These are phyloP conservation scores for Pterostichus niger DNA, from an alignment of 2,888 invertebrate species.

Conservation along the genomic window DNA sequence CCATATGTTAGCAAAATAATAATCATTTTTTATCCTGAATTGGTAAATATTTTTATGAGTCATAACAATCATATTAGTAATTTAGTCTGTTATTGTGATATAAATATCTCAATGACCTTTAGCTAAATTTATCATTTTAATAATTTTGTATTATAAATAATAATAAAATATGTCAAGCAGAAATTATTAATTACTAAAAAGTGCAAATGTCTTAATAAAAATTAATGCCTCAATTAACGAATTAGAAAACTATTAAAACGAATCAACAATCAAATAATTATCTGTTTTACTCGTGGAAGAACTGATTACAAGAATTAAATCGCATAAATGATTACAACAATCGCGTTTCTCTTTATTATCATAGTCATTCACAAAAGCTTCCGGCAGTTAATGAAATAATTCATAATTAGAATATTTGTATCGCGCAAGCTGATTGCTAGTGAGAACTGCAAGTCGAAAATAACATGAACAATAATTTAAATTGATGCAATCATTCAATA, in stretches of 20 bases:
- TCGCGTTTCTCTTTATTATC: conserved; percentile 30
- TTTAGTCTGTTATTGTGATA: neutral
- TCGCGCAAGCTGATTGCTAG: conserved; percentile 43
- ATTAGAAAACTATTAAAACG: neutral
- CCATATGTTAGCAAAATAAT: conserved; percentile 19
- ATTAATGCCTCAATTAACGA: conserved; percentile 15
- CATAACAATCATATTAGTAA: neutral
- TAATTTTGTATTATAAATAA: neutral
- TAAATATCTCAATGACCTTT: neutral
- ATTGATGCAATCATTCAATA: conserved; percentile 62
- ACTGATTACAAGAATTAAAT: too few relatives aligned
- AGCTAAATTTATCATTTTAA: neutral
- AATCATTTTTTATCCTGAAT: neutral
- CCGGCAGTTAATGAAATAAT: conserved; percentile 26
- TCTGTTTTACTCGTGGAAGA: too few relatives aligned
- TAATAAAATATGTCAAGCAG: conserved; percentile 42
- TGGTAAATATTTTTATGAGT: conserved; percentile 14
- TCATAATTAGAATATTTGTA: conserved; percentile 43
- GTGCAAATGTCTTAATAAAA: neutral
- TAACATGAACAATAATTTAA: conserved; percentile 59
- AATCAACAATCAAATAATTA: neutral
- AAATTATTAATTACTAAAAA: conserved; percentile 30
- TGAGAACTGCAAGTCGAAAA: conserved; percentile 52
- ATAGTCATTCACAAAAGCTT: neutral
- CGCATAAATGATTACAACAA: conserved; percentile 17